Conservation (phyloP, 2,113 vertebrate genomes). For the Psammodynastes pulverulentus region DNA sequence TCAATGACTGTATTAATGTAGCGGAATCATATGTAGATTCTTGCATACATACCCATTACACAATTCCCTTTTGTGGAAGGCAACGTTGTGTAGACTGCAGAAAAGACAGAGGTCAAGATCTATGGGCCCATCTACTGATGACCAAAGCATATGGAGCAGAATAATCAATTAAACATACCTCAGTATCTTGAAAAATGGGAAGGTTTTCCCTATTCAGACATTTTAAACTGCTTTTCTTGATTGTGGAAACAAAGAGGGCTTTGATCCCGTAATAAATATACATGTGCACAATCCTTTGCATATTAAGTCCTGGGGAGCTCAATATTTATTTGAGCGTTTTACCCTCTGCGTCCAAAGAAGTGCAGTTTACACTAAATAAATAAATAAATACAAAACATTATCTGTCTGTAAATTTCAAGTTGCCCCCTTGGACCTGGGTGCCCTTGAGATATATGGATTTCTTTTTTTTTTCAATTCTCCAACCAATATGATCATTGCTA, state of each 20-base stretch:
- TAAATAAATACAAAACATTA: background rate
- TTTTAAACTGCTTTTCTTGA: background rate
- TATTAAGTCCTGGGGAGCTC: background rate
- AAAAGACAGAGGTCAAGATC: background rate
- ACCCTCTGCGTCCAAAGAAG: background rate
- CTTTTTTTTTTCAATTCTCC: background rate
- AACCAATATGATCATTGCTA: background rate
- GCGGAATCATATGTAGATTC: background rate
- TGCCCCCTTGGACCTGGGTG: background rate
- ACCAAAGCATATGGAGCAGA: background rate
- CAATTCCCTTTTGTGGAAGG: background rate
- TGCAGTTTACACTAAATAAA: background rate
- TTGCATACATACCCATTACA: background rate
- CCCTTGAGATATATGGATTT: background rate
- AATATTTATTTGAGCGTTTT: slow-evolving; percentile 1
- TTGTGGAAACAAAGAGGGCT: background rate
- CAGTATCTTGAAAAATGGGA: background rate
- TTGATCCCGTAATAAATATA: background rate
- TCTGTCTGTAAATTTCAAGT: background rate
- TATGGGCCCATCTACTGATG: background rate
- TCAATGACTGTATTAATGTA: background rate
- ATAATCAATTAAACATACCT: background rate
- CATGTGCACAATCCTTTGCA: background rate
- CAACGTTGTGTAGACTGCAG: background rate
- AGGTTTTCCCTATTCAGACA: background rate